A percentile compares a stretch with the other conserved stretches of the same genome.
phyloP scores from a whole-genome alignment of 2,113 vertebrate species.

The Eleginops maclovinus region DNA sequence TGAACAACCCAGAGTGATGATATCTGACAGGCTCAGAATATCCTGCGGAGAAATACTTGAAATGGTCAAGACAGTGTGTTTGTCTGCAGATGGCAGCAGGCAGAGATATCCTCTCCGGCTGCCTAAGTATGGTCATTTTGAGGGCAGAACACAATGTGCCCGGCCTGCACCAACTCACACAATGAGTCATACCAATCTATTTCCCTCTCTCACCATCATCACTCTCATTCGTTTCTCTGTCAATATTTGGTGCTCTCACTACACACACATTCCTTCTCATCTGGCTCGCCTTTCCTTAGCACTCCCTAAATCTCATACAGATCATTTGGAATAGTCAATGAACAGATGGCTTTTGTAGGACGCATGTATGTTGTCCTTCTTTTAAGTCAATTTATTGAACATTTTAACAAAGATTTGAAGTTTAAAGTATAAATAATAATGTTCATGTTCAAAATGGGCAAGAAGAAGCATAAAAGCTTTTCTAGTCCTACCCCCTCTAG shows the following conservation, averaged over 20 bases:
- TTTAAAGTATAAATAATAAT: no score
- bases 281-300: not conserved
- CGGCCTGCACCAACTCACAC: constrained; percentile 20
- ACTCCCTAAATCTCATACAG: not conserved
- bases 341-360: not conserved
- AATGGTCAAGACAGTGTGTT: constrained; percentile 40
- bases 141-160: constrained; percentile 62
- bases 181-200: constrained; percentile 55
- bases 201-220: constrained; percentile 39
- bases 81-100: constrained; percentile 47
- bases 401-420: no score
- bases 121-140: constrained; percentile 49
- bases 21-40: constrained; percentile 28
- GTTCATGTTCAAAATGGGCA: no score
- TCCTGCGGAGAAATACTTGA: constrained; percentile 34
- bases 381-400: no score
- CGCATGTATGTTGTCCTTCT: not conserved
- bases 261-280: not conserved
- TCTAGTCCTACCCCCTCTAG: no score
- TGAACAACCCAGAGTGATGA: constrained; percentile 5
- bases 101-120: constrained; percentile 25
- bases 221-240: constrained; percentile 6
- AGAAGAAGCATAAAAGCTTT: no score
- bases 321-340: not conserved
- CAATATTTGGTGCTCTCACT: not conserved